Evolutionary conservation across 1,140 invertebrate species (phyloP).

Genomic region (Meloidogyne hapla): DNA sequence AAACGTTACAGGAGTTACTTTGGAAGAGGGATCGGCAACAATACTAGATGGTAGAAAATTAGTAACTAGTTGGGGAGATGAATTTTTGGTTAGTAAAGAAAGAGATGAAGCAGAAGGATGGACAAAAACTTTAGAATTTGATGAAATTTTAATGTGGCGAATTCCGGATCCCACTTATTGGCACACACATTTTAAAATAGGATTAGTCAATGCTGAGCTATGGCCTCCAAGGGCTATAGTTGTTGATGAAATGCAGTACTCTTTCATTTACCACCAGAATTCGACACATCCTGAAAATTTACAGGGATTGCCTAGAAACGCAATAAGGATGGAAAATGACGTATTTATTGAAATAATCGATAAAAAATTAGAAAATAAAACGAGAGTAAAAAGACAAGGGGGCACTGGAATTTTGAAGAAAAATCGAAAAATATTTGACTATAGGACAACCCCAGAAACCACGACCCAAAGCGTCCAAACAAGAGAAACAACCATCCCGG

Average conservation of each 20-base stretch:
- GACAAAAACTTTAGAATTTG: not conserved
- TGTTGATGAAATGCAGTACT: not conserved
- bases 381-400: too few species aligned
- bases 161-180: not conserved
- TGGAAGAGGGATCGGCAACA: constrained; percentile 5
- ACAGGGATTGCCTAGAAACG: too few species aligned
- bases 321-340: too few species aligned
- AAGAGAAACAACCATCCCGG: too few species aligned
- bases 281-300: too few species aligned
- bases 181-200: constrained; percentile 3
- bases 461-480: too few species aligned
- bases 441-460: too few species aligned
- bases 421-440: too few species aligned
- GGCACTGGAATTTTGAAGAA: too few species aligned
- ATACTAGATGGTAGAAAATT: not conserved
- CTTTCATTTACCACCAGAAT: not conserved
- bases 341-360: too few species aligned
- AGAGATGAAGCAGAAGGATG: constrained; percentile 1
- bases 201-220: not conserved
- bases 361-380: too few species aligned
- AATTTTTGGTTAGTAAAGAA: too few species aligned
- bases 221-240: constrained; percentile 1
- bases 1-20: not conserved
- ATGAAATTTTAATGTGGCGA: not conserved
- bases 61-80: constrained; percentile 3